phyloP scores from a whole-genome alignment of 1,140 invertebrate genomes.

The Lasioglossum baleicum region DNA sequence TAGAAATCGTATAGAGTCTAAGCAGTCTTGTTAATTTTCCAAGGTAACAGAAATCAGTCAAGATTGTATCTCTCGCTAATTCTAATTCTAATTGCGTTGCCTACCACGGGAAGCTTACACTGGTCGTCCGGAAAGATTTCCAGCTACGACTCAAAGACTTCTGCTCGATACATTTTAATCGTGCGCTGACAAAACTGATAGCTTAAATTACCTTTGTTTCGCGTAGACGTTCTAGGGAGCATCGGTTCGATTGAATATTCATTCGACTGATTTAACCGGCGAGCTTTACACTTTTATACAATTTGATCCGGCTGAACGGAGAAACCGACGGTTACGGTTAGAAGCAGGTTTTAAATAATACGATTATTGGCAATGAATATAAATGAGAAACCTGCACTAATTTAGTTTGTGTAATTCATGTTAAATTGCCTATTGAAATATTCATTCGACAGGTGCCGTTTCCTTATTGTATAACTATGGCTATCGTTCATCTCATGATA shows the following conservation, averaged over 20 bases:
- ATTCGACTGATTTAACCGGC: not conserved
- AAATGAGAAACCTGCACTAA: not conserved
- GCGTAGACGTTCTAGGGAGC: not conserved
- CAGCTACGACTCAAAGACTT: not conserved
- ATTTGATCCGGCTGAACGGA: not conserved
- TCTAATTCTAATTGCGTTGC: no score
- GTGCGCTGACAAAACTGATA: not conserved
- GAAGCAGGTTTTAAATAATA: constrained; percentile 8
- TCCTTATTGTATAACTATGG: not conserved
- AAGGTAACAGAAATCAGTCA: no score
- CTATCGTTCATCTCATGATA: not conserved
- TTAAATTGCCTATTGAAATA: constrained; percentile 15
- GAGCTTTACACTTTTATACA: not conserved
- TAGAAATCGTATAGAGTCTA: no score
- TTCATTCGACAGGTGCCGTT: not conserved
- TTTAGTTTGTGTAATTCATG: not conserved
- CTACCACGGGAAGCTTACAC: no score
- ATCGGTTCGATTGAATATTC: constrained; percentile 18
- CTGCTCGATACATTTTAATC: not conserved
- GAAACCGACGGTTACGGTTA: no score
- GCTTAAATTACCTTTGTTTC: constrained; percentile 2
- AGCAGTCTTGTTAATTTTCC: no score
- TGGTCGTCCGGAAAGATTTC: constrained; percentile 4
- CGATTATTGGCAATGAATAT: not conserved
- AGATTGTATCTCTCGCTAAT: no score